A percentile compares a stretch with the other conserved stretches of the same genome.
These are phyloP conservation scores for Deroplatys truncata DNA, from an alignment of 2,888 invertebrate genomes.

Conservation along the genomic window DNA sequence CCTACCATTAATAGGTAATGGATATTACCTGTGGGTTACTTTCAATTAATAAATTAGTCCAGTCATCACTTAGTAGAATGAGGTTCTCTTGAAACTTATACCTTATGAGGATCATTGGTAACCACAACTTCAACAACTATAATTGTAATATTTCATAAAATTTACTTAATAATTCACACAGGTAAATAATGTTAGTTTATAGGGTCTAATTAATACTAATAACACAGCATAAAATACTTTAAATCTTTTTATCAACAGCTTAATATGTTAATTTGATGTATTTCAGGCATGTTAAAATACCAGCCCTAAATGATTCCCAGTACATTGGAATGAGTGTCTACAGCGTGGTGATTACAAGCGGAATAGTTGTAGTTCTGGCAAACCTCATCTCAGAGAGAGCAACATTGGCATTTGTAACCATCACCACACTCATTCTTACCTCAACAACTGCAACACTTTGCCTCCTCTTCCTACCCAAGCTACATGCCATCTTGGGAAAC, in stretches of 20 bases:
- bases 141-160: too few relatives aligned
- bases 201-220: too few relatives aligned
- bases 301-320: slow-evolving; percentile 87
- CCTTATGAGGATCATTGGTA: too few relatives aligned
- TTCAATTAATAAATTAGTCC: too few relatives aligned
- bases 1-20: too few relatives aligned
- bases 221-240: not conserved
- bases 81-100: too few relatives aligned
- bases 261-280: not conserved
- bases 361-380: slow-evolving; percentile 83
- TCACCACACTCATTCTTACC: slow-evolving; percentile 75
- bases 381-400: slow-evolving; percentile 80
- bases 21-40: too few relatives aligned
- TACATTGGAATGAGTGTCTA: slow-evolving; percentile 92
- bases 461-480: slow-evolving; percentile 82
- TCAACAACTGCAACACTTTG: slow-evolving; percentile 84
- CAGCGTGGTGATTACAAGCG: slow-evolving; percentile 83
- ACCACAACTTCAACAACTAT: too few relatives aligned
- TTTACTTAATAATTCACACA: too few relatives aligned
- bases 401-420: slow-evolving; percentile 75
- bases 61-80: too few relatives aligned
- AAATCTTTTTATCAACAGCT: too few relatives aligned
- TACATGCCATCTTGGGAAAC: slow-evolving; percentile 60
- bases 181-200: too few relatives aligned
- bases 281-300: slow-evolving; percentile 77